These are phyloP conservation scores for Campylorhamphus procurvoides DNA, from an alignment of 2,113 vertebrate species.

Conservation along the genomic window DNA sequence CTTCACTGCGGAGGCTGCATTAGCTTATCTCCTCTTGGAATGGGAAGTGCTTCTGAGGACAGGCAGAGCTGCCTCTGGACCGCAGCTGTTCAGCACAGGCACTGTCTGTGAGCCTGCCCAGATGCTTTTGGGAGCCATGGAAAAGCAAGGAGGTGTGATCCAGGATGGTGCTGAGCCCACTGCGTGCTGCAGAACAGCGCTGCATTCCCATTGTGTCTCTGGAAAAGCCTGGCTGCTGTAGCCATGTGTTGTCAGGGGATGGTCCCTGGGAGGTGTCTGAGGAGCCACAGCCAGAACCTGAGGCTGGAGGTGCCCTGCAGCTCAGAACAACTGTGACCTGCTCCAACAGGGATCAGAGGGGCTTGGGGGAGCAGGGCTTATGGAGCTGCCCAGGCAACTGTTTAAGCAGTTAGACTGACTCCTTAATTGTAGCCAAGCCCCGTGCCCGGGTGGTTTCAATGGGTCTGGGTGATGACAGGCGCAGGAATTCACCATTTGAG, in stretches of 20 bases:
- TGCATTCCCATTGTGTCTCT: background rate
- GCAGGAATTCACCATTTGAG: background rate
- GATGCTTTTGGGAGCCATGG: background rate
- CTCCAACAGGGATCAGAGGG: background rate
- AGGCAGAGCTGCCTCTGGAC: conserved; percentile 38
- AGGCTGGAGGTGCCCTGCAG: background rate
- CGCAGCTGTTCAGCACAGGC: conserved; percentile 4
- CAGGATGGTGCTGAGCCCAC: background rate
- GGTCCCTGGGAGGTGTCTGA: background rate
- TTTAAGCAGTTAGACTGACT: background rate
- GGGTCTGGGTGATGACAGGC: background rate
- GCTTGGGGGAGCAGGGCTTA: background rate
- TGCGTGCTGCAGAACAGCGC: background rate
- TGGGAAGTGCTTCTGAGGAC: conserved; percentile 64
- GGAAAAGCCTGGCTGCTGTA: background rate
- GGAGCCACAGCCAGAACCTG: background rate
- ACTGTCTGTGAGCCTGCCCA: background rate
- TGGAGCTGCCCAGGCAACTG: background rate
- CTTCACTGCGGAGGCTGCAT: conserved; percentile 39
- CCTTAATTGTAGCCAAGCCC: background rate
- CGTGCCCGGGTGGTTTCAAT: background rate
- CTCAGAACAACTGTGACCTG: accelerated
- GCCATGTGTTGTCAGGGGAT: background rate
- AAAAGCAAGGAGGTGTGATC: background rate
- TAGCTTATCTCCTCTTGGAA: conserved; percentile 47